These are phyloP conservation scores for Clarias pachynema DNA, from an alignment of 2,797 vertebrate genomes.

Conservation along the genomic window DNA sequence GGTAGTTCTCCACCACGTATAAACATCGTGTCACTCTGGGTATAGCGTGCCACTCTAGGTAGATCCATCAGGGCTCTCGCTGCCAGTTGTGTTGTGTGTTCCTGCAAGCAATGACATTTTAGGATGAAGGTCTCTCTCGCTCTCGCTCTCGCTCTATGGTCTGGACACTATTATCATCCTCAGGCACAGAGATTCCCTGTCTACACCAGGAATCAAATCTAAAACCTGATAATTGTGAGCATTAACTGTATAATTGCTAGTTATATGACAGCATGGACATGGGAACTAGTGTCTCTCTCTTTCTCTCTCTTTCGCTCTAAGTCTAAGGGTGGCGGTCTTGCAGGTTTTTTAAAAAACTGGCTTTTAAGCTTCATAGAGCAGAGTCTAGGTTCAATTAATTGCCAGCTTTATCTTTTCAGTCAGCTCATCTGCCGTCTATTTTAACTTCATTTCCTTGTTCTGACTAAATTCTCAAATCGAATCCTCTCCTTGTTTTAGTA, in stretches of 20 bases:
- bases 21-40: slow-evolving; percentile 5
- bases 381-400: neutral
- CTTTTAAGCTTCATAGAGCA: neutral
- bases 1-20: neutral
- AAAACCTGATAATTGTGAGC: neutral
- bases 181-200: slow-evolving; percentile 8
- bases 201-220: neutral
- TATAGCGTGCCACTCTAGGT: neutral
- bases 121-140: neutral
- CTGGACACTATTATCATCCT: neutral
- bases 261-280: neutral
- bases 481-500: neutral
- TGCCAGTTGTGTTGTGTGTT: neutral
- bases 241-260: neutral
- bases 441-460: neutral
- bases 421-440: neutral
- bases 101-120: neutral
- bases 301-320: neutral
- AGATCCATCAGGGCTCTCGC: neutral
- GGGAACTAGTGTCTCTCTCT: neutral
- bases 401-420: neutral
- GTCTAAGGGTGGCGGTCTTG: neutral
- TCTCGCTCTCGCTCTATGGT: neutral
- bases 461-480: neutral
- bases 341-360: neutral